phyloP scores from a whole-genome alignment of 2,113 vertebrate genomes.

The Megalops atlanticus region DNA sequence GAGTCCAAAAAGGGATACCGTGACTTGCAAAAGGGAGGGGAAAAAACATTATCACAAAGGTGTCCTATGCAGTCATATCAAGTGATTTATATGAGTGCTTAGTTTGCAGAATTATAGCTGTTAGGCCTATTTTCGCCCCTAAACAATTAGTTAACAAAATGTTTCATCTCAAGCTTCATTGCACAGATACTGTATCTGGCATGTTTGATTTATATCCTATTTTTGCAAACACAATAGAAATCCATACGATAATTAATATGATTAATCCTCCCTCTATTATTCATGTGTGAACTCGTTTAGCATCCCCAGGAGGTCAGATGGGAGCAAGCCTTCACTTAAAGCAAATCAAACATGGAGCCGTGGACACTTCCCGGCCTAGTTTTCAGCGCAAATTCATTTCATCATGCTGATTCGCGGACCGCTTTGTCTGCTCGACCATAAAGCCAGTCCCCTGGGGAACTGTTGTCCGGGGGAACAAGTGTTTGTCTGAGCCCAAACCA shows the following conservation, averaged over 20 bases:
- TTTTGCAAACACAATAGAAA: background rate
- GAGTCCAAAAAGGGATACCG: background rate
- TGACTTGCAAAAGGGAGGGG: background rate
- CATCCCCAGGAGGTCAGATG: background rate
- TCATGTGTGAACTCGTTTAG: background rate
- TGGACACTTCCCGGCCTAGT: constrained; percentile 35
- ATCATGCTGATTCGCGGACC: constrained; percentile 16
- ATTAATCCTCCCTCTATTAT: background rate
- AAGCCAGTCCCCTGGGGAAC: constrained; percentile 42
- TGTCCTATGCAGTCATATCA: background rate
- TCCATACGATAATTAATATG: background rate
- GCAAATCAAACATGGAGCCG: constrained; percentile 18
- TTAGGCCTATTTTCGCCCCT: background rate
- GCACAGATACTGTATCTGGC: background rate
- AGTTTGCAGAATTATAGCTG: background rate
- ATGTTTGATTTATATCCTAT: background rate
- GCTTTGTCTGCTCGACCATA: constrained; percentile 43
- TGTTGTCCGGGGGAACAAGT: constrained; percentile 2
- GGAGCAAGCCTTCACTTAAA: background rate
- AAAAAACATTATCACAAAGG: background rate
- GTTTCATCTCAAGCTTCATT: background rate
- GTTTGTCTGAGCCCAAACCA: constrained; percentile 35
- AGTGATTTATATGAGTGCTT: background rate
- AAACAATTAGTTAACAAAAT: background rate
- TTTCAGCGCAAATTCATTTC: constrained; percentile 23